A percentile compares a stretch with the other conserved stretches of the same genome.
Evolutionary conservation across 2,113 vertebrate genomes (phyloP).

Genomic region (Deroptyus accipitrinus): DNA sequence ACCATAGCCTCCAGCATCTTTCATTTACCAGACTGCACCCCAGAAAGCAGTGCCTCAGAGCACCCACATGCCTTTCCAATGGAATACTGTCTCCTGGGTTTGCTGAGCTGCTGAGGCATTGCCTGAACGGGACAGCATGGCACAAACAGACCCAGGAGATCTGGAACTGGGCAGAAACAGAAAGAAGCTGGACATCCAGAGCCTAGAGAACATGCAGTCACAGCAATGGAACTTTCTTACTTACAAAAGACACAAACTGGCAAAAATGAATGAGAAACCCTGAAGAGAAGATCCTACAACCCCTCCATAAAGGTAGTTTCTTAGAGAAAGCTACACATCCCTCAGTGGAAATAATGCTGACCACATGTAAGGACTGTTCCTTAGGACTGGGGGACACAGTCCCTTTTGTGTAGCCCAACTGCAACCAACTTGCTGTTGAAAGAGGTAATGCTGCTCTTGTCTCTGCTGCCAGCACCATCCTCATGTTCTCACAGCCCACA

Average conservation of each 20-base stretch:
- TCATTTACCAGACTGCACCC: background rate
- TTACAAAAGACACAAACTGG: background rate
- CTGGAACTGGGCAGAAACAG: background rate
- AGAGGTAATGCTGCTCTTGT: background rate
- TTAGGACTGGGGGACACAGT: background rate
- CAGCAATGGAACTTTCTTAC: background rate
- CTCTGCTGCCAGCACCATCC: background rate
- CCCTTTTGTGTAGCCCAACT: background rate
- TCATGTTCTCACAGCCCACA: background rate
- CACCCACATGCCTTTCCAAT: background rate
- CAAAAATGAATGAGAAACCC: background rate
- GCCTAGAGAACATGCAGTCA: fast-evolving
- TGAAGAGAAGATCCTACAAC: background rate
- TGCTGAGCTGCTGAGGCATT: background rate
- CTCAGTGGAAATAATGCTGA: background rate
- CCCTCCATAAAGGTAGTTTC: background rate
- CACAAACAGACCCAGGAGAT: background rate
- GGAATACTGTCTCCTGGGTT: background rate
- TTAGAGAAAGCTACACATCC: background rate
- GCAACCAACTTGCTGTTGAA: background rate
- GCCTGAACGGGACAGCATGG: background rate
- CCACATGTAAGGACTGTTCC: background rate
- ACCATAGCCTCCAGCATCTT: background rate
- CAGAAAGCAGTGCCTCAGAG: background rate
- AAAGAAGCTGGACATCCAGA: background rate